Base-by-base conservation (phyloP, 2,797 vertebrate genomes). In the Ptychobarbus kaznakovi region DNA sequence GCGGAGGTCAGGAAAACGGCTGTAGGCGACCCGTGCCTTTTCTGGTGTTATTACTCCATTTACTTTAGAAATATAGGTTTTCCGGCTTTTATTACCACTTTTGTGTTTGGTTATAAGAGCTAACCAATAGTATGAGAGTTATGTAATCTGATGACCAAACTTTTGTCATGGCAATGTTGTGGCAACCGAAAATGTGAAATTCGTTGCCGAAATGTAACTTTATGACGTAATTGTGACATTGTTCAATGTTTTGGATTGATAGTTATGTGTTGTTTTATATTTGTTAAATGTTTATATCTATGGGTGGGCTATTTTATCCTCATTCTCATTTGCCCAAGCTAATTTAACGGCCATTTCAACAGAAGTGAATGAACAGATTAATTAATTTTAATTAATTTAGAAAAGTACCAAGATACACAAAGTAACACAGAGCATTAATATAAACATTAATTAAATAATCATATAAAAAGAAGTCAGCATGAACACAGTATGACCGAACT, bases 1-100 rank as follows among this genome's bases (percentile, higher is more conserved):
- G 28, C 6, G 6, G 63, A 73, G 80, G 68, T 58, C 80, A 82
- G n/a, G n/a, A 65, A 25, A 53, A 51, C 42, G 72, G 73, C 58
- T 4, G 8, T 9, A 5, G 42, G 20, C 49, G 69, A 49, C 25
- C 69, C 51, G 2, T n/a, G 16, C n/a, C 11, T 42, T 56, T 44
- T 49, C 10, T 51, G 20, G 49, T 11, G 15, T 25, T 25, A 12
- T 40, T 12, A 18, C 42, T 65, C 16, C 16, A 20, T 44, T 66
- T 2, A 5, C 66, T 80, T 35, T 35, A n/a, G 20, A n/a, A 53
- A 53, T 20, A 6, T 8, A 15, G 9, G 10, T 12, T 32, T 20
- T 35, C 20, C 1, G 8, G 3, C 13, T 40, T 38, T 38, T 56
- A 51, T 32, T 6, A 53, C 46, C 16, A 51, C 16, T 75, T 32